A percentile compares a stretch with the other conserved stretches of the same genome.
Conservation (phyloP, 2,113 vertebrate genomes). For the Pavo muticus region DNA sequence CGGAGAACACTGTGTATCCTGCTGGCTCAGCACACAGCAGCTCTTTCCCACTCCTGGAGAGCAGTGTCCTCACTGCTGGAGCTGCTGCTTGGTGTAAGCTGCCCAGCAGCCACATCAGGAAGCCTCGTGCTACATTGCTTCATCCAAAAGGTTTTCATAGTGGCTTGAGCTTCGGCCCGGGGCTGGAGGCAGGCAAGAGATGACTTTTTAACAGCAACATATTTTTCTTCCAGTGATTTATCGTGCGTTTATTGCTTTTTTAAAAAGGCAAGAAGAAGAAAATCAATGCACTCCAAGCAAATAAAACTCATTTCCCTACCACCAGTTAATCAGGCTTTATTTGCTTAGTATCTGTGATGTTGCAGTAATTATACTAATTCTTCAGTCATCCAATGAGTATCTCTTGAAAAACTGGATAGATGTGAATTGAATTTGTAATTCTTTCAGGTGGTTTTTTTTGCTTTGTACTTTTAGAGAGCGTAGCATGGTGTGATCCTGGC, state of each 20-base stretch:
- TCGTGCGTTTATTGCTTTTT: background rate
- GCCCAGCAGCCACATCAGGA: background rate
- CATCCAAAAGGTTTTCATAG: background rate
- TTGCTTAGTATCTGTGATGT: conserved; percentile 19
- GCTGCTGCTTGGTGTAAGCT: background rate
- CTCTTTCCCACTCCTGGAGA: background rate
- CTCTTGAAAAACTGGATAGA: conserved; percentile 11
- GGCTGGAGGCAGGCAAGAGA: background rate
- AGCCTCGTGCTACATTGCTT: background rate
- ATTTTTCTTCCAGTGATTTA: background rate
- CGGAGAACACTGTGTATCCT: background rate
- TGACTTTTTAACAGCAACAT: background rate
- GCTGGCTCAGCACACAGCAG: background rate
- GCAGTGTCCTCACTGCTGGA: background rate
- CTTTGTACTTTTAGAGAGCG: background rate
- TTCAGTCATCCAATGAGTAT: conserved; percentile 17
- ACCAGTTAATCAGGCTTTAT: conserved; percentile 34
- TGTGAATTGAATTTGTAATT: conserved; percentile 30
- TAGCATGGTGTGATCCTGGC: background rate
- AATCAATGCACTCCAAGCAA: background rate
- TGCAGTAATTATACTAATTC: conserved; percentile 43
- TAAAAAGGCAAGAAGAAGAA: background rate
- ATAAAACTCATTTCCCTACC: background rate
- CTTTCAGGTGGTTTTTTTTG: background rate
- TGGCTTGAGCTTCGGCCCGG: background rate